These are phyloP conservation scores for Pollenia angustigena DNA, from an alignment of 2,888 invertebrate species.

Conservation along the genomic window DNA sequence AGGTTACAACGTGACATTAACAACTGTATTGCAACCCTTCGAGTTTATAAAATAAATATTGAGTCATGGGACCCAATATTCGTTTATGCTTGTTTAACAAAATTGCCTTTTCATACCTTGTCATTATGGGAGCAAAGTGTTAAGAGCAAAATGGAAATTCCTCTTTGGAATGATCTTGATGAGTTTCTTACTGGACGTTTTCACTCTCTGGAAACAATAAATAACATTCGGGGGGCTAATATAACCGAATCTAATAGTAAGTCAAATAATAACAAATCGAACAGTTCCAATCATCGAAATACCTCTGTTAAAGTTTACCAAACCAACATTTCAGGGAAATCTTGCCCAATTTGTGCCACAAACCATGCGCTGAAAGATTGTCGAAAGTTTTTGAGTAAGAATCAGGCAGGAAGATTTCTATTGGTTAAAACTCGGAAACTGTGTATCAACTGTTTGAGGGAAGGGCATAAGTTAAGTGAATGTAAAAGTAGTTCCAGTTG, in stretches of 20 bases:
- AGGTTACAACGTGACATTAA: slow-evolving; percentile 51
- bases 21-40: slow-evolving; percentile 47
- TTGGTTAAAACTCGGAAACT: slow-evolving; percentile 11
- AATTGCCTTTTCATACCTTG: not conserved
- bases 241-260: too few relatives aligned
- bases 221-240: not conserved
- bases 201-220: slow-evolving; percentile 47
- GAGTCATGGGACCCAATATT: slow-evolving; percentile 44
- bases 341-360: not conserved
- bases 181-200: slow-evolving; percentile 44
- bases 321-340: not conserved
- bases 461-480: not conserved
- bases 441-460: slow-evolving; percentile 11
- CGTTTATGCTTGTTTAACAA: slow-evolving; percentile 24
- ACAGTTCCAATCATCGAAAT: not conserved
- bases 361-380: not conserved
- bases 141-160: not conserved
- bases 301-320: not conserved
- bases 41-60: slow-evolving; percentile 37
- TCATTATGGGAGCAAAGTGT: not conserved
- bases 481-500: not conserved
- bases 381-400: not conserved
- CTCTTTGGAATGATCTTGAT: slow-evolving; percentile 25
- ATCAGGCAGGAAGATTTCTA: slow-evolving; percentile 1
- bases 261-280: not conserved